Conservation (phyloP, 2,113 vertebrate species). For the Cottus gobio region DNA sequence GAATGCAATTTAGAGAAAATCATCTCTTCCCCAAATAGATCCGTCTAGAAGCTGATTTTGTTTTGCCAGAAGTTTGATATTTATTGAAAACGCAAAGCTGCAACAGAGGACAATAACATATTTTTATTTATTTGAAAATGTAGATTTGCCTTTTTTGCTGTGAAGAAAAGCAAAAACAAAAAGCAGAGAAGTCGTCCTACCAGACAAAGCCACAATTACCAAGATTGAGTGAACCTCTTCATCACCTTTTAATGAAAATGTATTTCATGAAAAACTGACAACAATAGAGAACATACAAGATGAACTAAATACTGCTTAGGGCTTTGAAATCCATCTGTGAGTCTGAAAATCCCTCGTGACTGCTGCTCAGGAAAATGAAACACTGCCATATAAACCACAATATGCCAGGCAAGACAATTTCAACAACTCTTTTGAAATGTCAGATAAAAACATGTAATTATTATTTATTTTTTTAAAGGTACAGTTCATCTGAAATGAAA, state of each 20-base stretch:
- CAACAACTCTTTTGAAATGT: background rate
- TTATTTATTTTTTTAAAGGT: background rate
- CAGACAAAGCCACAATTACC: background rate
- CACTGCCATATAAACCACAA: background rate
- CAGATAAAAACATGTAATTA: background rate
- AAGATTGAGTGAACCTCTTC: background rate
- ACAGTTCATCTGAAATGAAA: background rate
- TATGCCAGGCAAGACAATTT: background rate
- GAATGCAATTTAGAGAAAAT: conserved; percentile 35
- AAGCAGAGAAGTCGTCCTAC: background rate
- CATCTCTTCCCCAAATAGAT: conserved; percentile 39
- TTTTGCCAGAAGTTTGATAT: conserved; percentile 8
- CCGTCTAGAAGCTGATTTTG: conserved; percentile 13
- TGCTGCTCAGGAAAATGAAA: conserved; percentile 7
- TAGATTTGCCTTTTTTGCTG: background rate
- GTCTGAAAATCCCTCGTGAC: background rate
- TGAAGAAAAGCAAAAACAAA: background rate
- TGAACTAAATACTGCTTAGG: background rate
- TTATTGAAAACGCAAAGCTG: background rate
- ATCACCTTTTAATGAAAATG: background rate
- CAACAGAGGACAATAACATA: background rate
- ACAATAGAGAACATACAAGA: background rate
- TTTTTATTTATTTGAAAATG: background rate
- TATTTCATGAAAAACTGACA: background rate
- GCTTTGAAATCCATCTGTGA: background rate